Evolutionary conservation across 2,888 invertebrate species (phyloP), one percentile per base, ranked within the genome.

Genomic region (Drosophila antonietae): DNA sequence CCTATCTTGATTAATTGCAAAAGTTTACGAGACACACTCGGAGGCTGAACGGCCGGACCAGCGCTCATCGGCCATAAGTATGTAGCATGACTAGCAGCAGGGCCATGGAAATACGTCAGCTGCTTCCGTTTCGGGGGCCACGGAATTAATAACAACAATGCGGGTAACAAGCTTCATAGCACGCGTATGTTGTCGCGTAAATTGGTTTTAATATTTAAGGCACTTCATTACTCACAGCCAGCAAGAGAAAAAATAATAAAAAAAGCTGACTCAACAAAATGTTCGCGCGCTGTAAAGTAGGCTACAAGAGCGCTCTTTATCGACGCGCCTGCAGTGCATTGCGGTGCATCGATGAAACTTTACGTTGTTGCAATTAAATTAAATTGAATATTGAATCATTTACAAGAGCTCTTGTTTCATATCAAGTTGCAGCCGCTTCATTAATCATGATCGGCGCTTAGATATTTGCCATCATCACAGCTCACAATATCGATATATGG

Each of bases 1-100:
- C 72, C 89, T 84, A 89, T 86, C 89, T 84, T 86, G 86, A 86
- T 86, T 86, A 86, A 86, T 86, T 86, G 83, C 88, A 75, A 87
- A 86, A 86, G 89, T 86, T 86, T 89, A 84, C 86, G 68, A 68
- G 73, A 44, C 73, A 66, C 73, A 62, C 55, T 31, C 28, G 31
- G 62, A 78, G 65, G 56, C 68, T 68, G 73, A 0, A 28, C 6
- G 58, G 31, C 62, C 58, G 78, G 0, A 23, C 0, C 23, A 23
- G 69, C 10, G 20, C 20, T 20, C 43, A 14, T 68, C 68, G 71
- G 60, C 74, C 46, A 65, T 44, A 20, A 20, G 44, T 44, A 15
- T 15, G 44, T 33, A 15, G 12, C 35, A 23, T 46, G 62, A 28
- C 70, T 52, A 62, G 65, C 51, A 44, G 43, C 57, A 23, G 53